These are phyloP conservation scores for Genyomyrus donnyi DNA, from an alignment of 2,113 vertebrate genomes.

Conservation along the genomic window DNA sequence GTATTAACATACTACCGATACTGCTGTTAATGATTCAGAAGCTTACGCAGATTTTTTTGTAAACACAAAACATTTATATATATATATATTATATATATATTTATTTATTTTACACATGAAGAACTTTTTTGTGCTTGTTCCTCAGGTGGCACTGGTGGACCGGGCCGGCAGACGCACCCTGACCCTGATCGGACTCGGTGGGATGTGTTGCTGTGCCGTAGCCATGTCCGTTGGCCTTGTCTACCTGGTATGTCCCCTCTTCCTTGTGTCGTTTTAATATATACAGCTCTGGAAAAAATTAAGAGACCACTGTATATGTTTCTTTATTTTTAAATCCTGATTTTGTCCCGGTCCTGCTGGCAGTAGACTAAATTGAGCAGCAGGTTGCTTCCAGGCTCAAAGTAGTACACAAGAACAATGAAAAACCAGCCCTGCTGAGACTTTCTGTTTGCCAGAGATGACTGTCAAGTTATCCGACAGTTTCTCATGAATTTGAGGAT, in stretches of 20 bases:
- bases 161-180: slow-evolving; percentile 76
- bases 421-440: no score
- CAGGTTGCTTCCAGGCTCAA: not conserved
- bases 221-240: slow-evolving; percentile 80
- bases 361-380: no score
- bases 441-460: not conserved
- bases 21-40: not conserved
- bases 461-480: not conserved
- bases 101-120: not conserved
- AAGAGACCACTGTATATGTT: no score
- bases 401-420: not conserved
- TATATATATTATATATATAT: not conserved
- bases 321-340: no score
- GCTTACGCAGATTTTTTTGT: not conserved
- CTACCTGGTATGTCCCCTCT: slow-evolving; percentile 62
- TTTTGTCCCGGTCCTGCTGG: no score
- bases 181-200: slow-evolving; percentile 71
- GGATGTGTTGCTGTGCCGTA: slow-evolving; percentile 78
- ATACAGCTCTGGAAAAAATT: not conserved
- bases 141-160: slow-evolving; percentile 82
- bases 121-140: slow-evolving; percentile 20
- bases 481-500: not conserved
- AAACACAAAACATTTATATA: not conserved
- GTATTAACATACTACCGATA: not conserved
- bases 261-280: not conserved